These are phyloP conservation scores for Ammodytes dubius DNA, from an alignment of 2,113 vertebrate species.

Conservation along the genomic window DNA sequence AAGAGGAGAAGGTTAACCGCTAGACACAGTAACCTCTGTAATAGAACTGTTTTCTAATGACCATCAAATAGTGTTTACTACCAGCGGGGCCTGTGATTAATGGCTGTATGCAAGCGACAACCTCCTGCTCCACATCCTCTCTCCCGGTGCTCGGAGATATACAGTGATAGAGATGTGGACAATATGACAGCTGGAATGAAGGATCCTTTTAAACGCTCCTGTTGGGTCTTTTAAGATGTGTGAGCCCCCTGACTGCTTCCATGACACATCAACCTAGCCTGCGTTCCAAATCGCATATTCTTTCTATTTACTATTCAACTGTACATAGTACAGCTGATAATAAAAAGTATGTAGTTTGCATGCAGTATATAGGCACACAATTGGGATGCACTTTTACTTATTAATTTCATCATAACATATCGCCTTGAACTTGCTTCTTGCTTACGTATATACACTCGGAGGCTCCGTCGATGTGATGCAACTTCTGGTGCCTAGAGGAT, in stretches of 20 bases:
- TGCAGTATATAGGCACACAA: too few relatives aligned
- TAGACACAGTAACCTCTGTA: slow-evolving; percentile 80
- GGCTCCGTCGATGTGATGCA: too few relatives aligned
- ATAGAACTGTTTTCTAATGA: slow-evolving; percentile 81
- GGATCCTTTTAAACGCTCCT: slow-evolving; percentile 19
- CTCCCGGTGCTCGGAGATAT: slow-evolving; percentile 29
- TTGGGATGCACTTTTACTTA: too few relatives aligned
- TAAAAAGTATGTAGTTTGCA: too few relatives aligned
- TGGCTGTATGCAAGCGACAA: slow-evolving; percentile 49
- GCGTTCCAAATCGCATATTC: too few relatives aligned
- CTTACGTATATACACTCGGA: too few relatives aligned
- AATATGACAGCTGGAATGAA: slow-evolving; percentile 44
- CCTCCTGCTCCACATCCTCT: slow-evolving; percentile 43
- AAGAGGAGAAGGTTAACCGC: slow-evolving; percentile 80
- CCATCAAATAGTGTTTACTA: slow-evolving; percentile 80
- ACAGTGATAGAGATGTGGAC: slow-evolving; percentile 38
- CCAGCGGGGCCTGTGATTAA: slow-evolving; percentile 72
- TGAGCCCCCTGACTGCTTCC: slow-evolving; percentile 13
- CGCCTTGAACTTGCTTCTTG: too few relatives aligned
- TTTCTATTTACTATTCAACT: too few relatives aligned
- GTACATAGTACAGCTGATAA: too few relatives aligned
- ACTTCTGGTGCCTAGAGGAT: too few relatives aligned
- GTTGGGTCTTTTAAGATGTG: slow-evolving; percentile 10
- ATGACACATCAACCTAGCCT: not conserved
- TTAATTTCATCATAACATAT: too few relatives aligned